Evolutionary conservation across 1,140 invertebrate genomes (phyloP), one percentile per base, ranked within the genome.

Genomic region (Magallana gigas): DNA sequence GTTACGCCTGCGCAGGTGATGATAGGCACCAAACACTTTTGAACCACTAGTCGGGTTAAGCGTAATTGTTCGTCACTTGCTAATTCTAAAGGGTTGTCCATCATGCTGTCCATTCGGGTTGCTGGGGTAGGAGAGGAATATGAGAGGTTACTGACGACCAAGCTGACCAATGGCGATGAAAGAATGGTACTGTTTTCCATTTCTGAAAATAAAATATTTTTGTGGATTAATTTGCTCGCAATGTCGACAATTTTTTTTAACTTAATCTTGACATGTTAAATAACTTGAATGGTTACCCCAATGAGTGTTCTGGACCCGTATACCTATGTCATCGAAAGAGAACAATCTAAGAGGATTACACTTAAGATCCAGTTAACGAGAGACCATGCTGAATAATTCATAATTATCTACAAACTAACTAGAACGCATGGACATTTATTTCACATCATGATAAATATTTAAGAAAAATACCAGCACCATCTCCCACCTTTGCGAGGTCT

Each of bases 1-100:
- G 90, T 62, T 9, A 93, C 86, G 9, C 93, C 93, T 18, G 91
- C 84, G 0, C 83, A 57, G 2, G 92, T 91, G 48, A 94, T 89
- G 56, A 93, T 57, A 8, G 93, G 93, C 23, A 92, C 91, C 2
- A 91, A 76, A 36, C 93, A 82, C 14, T 87, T 87, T 82, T 91
- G 90, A 8, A 93, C 87, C 16, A 91, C 64, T 57, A 91, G 76
- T 48, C 88, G 84, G 58, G 87, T 91, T 12, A 76, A 76, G 23
- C 68, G 68, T 29, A 76, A 3, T 29, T 76, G 68, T 12, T 76
- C 68, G 18, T 76, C 68, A 12, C 68, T 76, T 7, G 36, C 7
- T 29, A 76, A 76, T 76, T 76, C 68, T 4, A 76, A 9, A 12
- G 68, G 68, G 23, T 11, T 76, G 68, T 8, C 11, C 36, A 76